Evolutionary conservation across 2,797 vertebrate genomes (phyloP), one percentile per base, ranked within the genome.

Genomic region (Fistularia tabacaria): DNA sequence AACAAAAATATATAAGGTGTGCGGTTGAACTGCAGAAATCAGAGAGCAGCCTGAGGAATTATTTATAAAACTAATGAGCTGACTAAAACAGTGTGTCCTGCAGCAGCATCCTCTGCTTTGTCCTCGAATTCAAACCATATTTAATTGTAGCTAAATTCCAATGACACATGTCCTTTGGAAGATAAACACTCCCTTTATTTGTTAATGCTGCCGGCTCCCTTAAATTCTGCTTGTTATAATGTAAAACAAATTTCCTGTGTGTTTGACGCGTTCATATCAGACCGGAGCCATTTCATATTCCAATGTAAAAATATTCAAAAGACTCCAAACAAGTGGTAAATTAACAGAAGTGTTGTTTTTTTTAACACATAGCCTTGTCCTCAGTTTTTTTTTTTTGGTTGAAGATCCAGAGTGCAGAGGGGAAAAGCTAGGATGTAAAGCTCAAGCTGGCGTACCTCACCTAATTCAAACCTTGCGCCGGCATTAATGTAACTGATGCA

Each of bases 31-130:
- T 62, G 54, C 49, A 48, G 55, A 73, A 65, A 71, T 57, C 44
- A 50, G 59, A 74, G 57, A 68, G 53, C 59, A 60, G 78, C 84
- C 80, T 49, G 49, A 55, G 74, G 76, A 69, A 62, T 71, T 74
- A 65, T 38, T 81, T 85, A 73, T 73, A 58, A 67, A 87, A 82
- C 86, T 86, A 88, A 87, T 79, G 73, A 84, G 71, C 67, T 54
- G 65, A 71, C 68, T 46, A 69, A 79, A 83, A 78, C 44, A 15
- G 14, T 54, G 15, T 66, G 66, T 81, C 74, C 74, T 77, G 64
- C 61, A 78, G 83, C 71, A 46, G 36, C 62, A 69, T 75, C 40
- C 36, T 67, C 47, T 41, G 53, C 63, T 76, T 78, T 85, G 76
- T 79, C 76, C 71, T 67, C 62, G 71, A 72, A 82, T 71, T 73